These are phyloP conservation scores for Calliphora vomitoria DNA, from an alignment of 2,888 invertebrate species.

Conservation along the genomic window DNA sequence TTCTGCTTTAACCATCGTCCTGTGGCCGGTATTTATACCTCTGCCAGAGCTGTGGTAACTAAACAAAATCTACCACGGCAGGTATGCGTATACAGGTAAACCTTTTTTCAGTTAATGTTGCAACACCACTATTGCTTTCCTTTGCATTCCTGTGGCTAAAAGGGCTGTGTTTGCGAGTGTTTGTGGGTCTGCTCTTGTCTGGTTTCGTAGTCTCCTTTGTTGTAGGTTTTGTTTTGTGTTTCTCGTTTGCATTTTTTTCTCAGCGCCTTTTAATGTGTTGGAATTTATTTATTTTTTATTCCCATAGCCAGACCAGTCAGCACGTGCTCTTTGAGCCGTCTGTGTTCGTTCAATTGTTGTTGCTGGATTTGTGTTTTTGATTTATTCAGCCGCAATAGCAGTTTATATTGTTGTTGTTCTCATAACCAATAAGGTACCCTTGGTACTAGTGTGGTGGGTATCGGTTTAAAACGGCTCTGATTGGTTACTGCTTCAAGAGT, in stretches of 20 bases:
- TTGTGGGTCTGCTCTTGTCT: slow-evolving; percentile 25
- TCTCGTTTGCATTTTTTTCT: slow-evolving; percentile 45
- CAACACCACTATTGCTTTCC: slow-evolving; percentile 64
- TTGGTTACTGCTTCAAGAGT: slow-evolving; percentile 69
- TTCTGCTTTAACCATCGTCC: slow-evolving; percentile 78
- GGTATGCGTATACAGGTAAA: slow-evolving; percentile 75
- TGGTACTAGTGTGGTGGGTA: slow-evolving; percentile 79
- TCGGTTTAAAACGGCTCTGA: slow-evolving; percentile 73
- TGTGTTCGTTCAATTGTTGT: slow-evolving; percentile 37
- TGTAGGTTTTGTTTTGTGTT: slow-evolving; percentile 39
- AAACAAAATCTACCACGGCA: slow-evolving; percentile 77
- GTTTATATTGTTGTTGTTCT: slow-evolving; percentile 34
- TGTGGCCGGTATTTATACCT: slow-evolving; percentile 80
- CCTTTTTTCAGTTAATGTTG: slow-evolving; percentile 1
- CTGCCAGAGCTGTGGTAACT: slow-evolving; percentile 66
- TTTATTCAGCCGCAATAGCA: slow-evolving; percentile 34
- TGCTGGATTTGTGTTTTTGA: slow-evolving; percentile 39
- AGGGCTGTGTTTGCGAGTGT: background rate
- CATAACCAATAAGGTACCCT: slow-evolving; percentile 79
- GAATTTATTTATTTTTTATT: slow-evolving; percentile 64
- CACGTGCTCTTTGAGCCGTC: slow-evolving; percentile 81
- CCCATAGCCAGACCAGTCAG: slow-evolving; percentile 74
- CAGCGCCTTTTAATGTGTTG: slow-evolving; percentile 64
- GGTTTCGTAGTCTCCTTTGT: slow-evolving; percentile 66
- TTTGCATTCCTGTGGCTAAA: slow-evolving; percentile 72